A percentile compares a stretch with the other conserved stretches of the same genome.
These are phyloP conservation scores for Drosophila testacea DNA, from an alignment of 2,888 invertebrate species.

Conservation along the genomic window DNA sequence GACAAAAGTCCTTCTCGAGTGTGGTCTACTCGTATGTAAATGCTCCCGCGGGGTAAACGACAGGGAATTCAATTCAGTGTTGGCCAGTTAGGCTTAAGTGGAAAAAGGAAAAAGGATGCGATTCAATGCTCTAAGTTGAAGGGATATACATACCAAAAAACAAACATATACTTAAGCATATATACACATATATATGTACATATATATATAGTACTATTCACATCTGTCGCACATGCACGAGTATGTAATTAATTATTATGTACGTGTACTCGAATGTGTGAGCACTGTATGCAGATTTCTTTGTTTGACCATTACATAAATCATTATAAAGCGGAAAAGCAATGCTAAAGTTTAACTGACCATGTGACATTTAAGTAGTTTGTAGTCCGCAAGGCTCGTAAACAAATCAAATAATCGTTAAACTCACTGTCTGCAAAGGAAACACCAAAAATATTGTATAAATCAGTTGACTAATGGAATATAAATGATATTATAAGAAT, in stretches of 20 bases:
- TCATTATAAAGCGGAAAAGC: slow-evolving; percentile 66
- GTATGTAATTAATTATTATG: slow-evolving; percentile 69
- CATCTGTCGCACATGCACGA: slow-evolving; percentile 6
- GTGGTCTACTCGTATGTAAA: slow-evolving; percentile 65
- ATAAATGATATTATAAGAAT: slow-evolving; percentile 28
- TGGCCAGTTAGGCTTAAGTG: slow-evolving; percentile 64
- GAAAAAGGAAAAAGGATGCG: slow-evolving; percentile 51
- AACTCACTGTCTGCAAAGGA: slow-evolving; percentile 41
- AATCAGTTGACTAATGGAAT: slow-evolving; percentile 56
- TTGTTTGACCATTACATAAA: slow-evolving; percentile 62
- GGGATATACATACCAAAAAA: slow-evolving; percentile 25
- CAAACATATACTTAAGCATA: slow-evolving; percentile 11
- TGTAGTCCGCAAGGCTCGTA: slow-evolving; percentile 32
- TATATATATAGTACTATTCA: background rate
- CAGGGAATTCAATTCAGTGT: slow-evolving; percentile 67
- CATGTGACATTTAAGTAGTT: slow-evolving; percentile 74
- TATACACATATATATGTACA: slow-evolving; percentile 8
- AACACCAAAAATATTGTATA: slow-evolving; percentile 33
- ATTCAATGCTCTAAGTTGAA: slow-evolving; percentile 38
- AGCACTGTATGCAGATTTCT: slow-evolving; percentile 66
- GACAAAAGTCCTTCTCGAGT: slow-evolving; percentile 51
- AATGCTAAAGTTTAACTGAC: slow-evolving; percentile 76
- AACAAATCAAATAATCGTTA: slow-evolving; percentile 64
- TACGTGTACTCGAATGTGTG: slow-evolving; percentile 13
- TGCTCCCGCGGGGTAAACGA: slow-evolving; percentile 65